Base-by-base conservation (phyloP, 2,797 vertebrate genomes). In the Phylloscopus collybita region DNA sequence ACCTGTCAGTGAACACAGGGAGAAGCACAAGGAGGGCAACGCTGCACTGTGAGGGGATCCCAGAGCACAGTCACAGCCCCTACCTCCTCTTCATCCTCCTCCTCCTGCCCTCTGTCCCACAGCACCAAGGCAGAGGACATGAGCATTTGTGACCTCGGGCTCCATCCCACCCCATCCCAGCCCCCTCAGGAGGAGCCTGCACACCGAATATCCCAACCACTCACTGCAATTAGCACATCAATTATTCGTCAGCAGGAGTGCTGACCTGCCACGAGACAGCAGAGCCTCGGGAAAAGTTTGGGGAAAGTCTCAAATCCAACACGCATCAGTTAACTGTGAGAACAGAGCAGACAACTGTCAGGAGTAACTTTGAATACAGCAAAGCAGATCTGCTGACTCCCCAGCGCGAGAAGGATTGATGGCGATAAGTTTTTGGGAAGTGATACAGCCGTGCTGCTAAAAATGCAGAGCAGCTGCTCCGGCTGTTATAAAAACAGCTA, bases 401-500 rank as follows among this genome's bases (percentile, higher is more conserved):
- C 87, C 22, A 96, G 73, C 93, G 92, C 66, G 91, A 86, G 96
- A 92, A 91, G 60, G 95, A 96, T 94, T 97, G 96, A 97, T 96
- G 92, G 86, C 79, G 93, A 93, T 96, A 95, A 76, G 51, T 94
- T 96, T 96, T 94, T 86, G 75, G 88, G 96, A 95, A 96, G 88
- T 95, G 79, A 71, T 89, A 82, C 56, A 95, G 89, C 66, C 88
- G 3, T 65, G 80, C 92, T 95, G 76, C 92, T 97, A 96, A 97
- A 97, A 96, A 96, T 78, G 91, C 74, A 96, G 69, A 97, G 88
- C 97, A 98, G 96, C 96, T 98, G 96, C 91, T 94, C 94, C 78
- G 67, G 78, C 96, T 97, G 95, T 93, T 96, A 70, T 70, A 97
- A 97, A 97, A 97, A 94, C 38, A 90, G 94, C 90, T 96, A 96